Evolutionary conservation across 2,113 vertebrate genomes (phyloP), one percentile per base, ranked within the genome.

Genomic region (Limanda limanda): DNA sequence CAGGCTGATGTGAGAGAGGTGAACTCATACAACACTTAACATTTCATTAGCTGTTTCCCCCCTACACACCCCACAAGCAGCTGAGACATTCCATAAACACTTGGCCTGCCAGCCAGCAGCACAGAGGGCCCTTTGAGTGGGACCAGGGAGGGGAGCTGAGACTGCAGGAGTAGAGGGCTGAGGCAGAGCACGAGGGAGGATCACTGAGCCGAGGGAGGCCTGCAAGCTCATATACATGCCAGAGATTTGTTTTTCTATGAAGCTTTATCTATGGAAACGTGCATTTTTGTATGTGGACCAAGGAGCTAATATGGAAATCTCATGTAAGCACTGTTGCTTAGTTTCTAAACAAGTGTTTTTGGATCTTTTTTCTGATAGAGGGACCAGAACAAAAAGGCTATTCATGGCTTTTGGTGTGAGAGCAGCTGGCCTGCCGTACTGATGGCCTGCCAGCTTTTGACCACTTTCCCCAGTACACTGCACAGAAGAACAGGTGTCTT

Each of bases 41-140:
- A 84, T 87, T 91, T 88, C 89, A 91, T 92, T 88, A 92, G 66
- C 83, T 21, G 18, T 54, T 61, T 45, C 79, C 82, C 76, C 65
- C 65, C 91, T 7, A 23, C 21, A 74, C 89, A 77, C 81, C 80
- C 83, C 71, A 76, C 69, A 74, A 90, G 87, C 91, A 93, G 90
- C 92, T 92, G 92, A 94, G 91, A 93, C 87, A 93, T 93, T 93
- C 91, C 92, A 91, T 84, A 88, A 91, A 92, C 91, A 93, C 89
- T 90, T 80, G 84, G 81, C 76, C 79, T 86, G 87, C 90, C 89
- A 92, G 90, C 80, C 84, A 88, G 81, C 74, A 21, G 81, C 74
- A 93, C 91, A 93, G 90, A 93, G 88, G 71, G 79, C 86, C 81
- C 89, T 92, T 92, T 93, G 86, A 93, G 83, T 27, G 69, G 66